phyloP scores from a whole-genome alignment of 2,888 invertebrate genomes.

The Hemicrepidius hirtus region DNA sequence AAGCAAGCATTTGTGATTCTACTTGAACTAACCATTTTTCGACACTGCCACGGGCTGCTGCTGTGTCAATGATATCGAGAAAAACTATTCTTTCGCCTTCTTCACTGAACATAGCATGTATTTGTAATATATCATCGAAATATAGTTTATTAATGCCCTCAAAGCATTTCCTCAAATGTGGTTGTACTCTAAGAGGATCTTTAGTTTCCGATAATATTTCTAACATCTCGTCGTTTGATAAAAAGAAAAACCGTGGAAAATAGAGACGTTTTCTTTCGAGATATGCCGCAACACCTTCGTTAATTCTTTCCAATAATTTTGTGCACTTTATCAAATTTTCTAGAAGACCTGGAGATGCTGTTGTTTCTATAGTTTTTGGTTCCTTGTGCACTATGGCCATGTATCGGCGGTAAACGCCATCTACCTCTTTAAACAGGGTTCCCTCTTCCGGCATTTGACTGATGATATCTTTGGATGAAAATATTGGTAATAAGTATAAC shows the following conservation, averaged over 20 bases:
- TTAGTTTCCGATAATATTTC: slow-evolving; percentile 93
- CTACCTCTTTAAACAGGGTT: slow-evolving; percentile 84
- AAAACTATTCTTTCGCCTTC: slow-evolving; percentile 83
- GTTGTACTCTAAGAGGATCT: slow-evolving; percentile 88
- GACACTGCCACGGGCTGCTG: slow-evolving; percentile 86
- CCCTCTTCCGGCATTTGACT: slow-evolving; percentile 92
- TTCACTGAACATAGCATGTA: slow-evolving; percentile 85
- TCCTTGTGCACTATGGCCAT: slow-evolving; percentile 79
- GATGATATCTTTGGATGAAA: slow-evolving; percentile 90
- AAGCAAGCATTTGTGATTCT: slow-evolving; percentile 86
- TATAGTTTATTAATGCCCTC: slow-evolving; percentile 87
- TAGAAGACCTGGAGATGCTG: slow-evolving; percentile 79
- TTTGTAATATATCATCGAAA: slow-evolving; percentile 83
- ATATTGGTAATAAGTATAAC: slow-evolving; percentile 90
- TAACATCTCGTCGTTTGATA: slow-evolving; percentile 93
- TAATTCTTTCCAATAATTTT: slow-evolving; percentile 84
- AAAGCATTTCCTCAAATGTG: slow-evolving; percentile 91
- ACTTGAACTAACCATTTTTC: slow-evolving; percentile 91
- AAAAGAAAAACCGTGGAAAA: slow-evolving; percentile 92
- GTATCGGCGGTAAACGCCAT: slow-evolving; percentile 79
- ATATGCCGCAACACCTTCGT: slow-evolving; percentile 88
- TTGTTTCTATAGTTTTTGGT: slow-evolving; percentile 79
- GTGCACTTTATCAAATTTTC: slow-evolving; percentile 83
- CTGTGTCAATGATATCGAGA: slow-evolving; percentile 78
- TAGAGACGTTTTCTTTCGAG: slow-evolving; percentile 88